Conservation (phyloP, 2,113 vertebrate species). For the Labeo catla region DNA sequence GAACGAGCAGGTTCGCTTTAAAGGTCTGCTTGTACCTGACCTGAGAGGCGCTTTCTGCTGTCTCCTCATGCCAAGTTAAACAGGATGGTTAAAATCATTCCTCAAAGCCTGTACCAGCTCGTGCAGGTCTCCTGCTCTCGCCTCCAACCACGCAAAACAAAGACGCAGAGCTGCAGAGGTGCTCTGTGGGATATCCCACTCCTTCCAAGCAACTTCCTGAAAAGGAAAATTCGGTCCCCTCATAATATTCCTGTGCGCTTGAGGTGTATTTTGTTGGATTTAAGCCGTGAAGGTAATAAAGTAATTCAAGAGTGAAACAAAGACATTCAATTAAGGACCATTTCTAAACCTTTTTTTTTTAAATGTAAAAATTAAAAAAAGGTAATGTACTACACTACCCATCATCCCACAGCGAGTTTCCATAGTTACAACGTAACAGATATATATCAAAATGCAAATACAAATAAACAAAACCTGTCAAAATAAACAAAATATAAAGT, state of each 20-base stretch:
- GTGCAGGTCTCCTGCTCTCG: slow-evolving; percentile 47
- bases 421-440: no score
- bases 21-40: slow-evolving; percentile 62
- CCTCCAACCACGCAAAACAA: slow-evolving; percentile 29
- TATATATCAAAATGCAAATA: neutral
- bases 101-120: slow-evolving; percentile 52
- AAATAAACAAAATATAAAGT: neutral
- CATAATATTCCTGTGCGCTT: slow-evolving; percentile 46
- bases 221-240: slow-evolving; percentile 61
- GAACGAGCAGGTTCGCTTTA: slow-evolving; percentile 57
- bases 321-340: neutral
- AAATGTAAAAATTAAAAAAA: no score
- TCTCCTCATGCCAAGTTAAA: slow-evolving; percentile 68
- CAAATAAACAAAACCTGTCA: neutral
- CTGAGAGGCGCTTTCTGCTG: slow-evolving; percentile 41
- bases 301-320: slow-evolving; percentile 7
- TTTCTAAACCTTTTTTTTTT: no score
- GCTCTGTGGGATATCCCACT: slow-evolving; percentile 66
- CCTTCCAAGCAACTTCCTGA: slow-evolving; percentile 55
- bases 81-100: slow-evolving; percentile 69
- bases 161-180: slow-evolving; percentile 60
- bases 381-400: no score
- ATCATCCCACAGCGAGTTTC: no score
- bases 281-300: slow-evolving; percentile 46
- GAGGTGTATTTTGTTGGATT: neutral